Evolutionary conservation across 2,797 vertebrate species (phyloP).

Genomic region (Rhabdomys pumilio): DNA sequence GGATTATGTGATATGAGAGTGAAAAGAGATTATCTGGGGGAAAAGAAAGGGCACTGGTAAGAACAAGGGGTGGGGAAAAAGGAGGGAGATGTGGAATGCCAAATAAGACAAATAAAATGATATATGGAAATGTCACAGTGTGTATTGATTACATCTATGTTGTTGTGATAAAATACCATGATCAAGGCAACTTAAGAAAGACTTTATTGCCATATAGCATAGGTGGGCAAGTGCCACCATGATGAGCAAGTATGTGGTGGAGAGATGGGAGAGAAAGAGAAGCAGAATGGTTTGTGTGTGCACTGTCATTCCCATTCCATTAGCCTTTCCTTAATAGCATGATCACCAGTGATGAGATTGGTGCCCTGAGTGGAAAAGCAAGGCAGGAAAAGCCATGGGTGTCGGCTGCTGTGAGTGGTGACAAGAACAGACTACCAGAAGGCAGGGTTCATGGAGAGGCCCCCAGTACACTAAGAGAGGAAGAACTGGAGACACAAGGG

Average conservation of each 20-base stretch:
- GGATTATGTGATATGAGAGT: background rate
- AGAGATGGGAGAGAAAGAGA: background rate
- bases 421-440: background rate
- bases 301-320: background rate
- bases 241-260: background rate
- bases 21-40: background rate
- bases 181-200: background rate
- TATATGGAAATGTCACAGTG: background rate
- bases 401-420: background rate
- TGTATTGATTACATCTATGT: background rate
- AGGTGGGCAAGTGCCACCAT: background rate
- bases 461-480: background rate
- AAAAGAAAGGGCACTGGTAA: background rate
- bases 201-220: background rate
- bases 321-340: background rate
- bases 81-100: background rate
- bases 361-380: background rate
- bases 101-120: background rate
- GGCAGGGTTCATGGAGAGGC: background rate
- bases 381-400: background rate
- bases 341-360: background rate
- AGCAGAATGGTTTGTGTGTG: background rate
- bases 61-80: no score
- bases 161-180: background rate
- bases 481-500: background rate